These are phyloP conservation scores for Ibidorhyncha struthersii DNA, from an alignment of 2,113 vertebrate genomes.

Conservation along the genomic window DNA sequence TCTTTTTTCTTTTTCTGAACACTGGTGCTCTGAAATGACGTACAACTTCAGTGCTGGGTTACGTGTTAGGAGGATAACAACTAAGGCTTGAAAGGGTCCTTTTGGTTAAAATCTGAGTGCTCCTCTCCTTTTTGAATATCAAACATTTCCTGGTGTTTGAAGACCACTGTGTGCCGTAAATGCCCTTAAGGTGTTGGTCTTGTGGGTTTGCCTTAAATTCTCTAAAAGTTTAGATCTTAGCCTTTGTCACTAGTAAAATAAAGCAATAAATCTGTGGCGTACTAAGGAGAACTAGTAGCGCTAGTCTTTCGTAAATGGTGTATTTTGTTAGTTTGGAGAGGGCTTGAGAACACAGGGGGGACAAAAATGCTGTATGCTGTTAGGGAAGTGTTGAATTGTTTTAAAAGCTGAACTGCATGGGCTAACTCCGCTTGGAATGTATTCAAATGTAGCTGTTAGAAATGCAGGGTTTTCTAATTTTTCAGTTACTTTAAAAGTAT, in stretches of 20 bases:
- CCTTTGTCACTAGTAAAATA: background rate
- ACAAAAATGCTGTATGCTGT: background rate
- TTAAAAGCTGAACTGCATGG: background rate
- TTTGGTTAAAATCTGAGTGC: background rate
- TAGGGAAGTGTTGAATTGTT: background rate
- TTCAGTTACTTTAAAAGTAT: background rate
- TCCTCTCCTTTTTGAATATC: background rate
- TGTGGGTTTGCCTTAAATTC: constrained; percentile 53
- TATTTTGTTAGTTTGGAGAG: background rate
- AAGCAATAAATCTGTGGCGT: constrained; percentile 23
- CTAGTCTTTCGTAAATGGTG: background rate
- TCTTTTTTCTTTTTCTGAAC: background rate
- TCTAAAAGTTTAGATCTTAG: background rate
- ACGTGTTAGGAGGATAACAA: background rate
- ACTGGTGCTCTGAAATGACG: background rate
- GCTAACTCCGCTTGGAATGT: background rate
- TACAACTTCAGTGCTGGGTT: background rate
- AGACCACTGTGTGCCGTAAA: background rate
- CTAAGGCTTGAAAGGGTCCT: background rate
- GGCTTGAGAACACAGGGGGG: background rate
- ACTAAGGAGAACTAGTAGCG: background rate
- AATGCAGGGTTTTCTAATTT: background rate
- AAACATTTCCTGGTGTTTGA: background rate
- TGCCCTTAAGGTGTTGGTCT: background rate
- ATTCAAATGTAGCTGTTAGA: background rate